Percentiles rank a stretch among this genome's conserved stretches.
These are phyloP conservation scores for Salvator merianae DNA, from an alignment of 2,113 vertebrate species.

Conservation along the genomic window DNA sequence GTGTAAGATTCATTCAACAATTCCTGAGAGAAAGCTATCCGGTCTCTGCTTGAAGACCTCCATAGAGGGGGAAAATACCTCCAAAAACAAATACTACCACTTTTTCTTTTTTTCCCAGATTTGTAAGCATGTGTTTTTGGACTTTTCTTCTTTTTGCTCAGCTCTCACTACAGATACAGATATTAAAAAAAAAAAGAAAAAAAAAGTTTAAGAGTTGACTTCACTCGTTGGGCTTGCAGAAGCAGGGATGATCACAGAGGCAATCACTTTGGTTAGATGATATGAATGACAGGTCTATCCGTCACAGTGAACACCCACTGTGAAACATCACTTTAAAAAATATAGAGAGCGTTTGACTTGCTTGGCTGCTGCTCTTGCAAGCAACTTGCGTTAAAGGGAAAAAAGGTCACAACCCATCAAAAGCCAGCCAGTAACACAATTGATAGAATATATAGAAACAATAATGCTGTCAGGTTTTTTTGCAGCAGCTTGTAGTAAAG, in stretches of 20 bases:
- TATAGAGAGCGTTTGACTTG: conserved; percentile 10
- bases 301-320: conserved; percentile 15
- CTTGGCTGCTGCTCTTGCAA: neutral
- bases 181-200: neutral
- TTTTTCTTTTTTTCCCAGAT: too few relatives aligned
- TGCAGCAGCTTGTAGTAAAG: conserved; percentile 26
- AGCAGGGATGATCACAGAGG: neutral
- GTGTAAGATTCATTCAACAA: too few relatives aligned
- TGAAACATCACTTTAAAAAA: neutral
- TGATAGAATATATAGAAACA: neutral
- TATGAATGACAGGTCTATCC: neutral
- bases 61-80: too few relatives aligned
- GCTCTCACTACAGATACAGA: neutral
- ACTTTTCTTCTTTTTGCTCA: neutral
- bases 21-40: too few relatives aligned
- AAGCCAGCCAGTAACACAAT: neutral
- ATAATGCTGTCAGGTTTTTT: conserved; percentile 46
- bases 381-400: conserved; percentile 2
- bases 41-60: too few relatives aligned
- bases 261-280: conserved; percentile 10
- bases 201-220: neutral
- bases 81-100: too few relatives aligned
- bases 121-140: neutral
- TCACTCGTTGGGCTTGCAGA: accelerated
- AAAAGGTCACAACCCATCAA: conserved; percentile 26